Evolutionary conservation across 2,797 vertebrate genomes (phyloP).

Genomic region (Hippocampus kuda): DNA sequence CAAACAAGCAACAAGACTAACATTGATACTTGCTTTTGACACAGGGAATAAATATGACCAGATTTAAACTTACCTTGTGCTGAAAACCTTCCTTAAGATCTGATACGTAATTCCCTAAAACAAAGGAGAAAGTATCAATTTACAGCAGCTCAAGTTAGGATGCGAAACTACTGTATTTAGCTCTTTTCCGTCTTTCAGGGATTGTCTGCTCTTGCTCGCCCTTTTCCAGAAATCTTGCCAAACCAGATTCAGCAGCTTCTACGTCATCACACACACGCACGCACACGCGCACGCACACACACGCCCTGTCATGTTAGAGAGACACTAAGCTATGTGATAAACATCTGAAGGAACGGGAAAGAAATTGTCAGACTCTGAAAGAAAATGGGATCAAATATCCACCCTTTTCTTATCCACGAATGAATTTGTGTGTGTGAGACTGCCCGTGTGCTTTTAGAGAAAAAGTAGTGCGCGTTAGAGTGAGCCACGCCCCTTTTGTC

Average conservation of each 20-base stretch:
- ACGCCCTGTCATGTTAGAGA: conserved; percentile 26
- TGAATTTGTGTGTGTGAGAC: neutral
- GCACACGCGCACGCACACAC: conserved; percentile 8
- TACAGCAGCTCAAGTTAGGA: neutral
- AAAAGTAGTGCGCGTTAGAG: neutral
- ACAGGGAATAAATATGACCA: neutral
- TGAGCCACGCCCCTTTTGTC: conserved; percentile 33
- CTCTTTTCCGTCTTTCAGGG: conserved; percentile 10
- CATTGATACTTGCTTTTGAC: neutral
- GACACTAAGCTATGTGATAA: conserved; percentile 22
- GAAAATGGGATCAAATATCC: neutral
- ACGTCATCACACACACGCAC: conserved; percentile 36
- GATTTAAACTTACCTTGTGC: neutral
- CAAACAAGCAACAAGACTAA: neutral
- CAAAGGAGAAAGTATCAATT: neutral
- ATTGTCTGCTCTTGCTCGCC: conserved; percentile 20
- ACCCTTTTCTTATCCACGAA: conserved; percentile 8
- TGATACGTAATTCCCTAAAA: neutral
- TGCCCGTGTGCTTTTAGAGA: neutral
- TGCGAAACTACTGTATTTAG: neutral
- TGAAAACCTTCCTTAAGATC: neutral
- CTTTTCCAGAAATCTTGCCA: conserved; percentile 47
- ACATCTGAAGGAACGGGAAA: conserved; percentile 35
- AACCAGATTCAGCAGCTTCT: conserved; percentile 50
- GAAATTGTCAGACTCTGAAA: conserved; percentile 5